Conservation (phyloP, 2,113 vertebrate genomes). For the Crypturellus undulatus region DNA sequence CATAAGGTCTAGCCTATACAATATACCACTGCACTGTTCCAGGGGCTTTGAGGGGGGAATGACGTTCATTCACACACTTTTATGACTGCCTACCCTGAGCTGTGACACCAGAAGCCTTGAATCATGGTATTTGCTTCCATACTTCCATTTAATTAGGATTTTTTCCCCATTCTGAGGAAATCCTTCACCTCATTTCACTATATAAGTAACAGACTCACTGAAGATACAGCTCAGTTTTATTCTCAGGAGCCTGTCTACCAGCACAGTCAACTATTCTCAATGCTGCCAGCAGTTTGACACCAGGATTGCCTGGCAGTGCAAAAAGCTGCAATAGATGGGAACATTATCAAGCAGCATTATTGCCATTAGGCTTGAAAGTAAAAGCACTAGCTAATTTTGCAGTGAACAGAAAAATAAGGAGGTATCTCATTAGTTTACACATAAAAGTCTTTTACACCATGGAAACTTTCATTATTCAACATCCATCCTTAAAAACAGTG, state of each 20-base stretch:
- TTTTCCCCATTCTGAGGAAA: neutral
- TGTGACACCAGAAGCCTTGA: accelerated
- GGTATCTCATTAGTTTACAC: neutral
- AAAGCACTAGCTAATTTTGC: neutral
- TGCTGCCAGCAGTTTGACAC: neutral
- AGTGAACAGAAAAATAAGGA: neutral
- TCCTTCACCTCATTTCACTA: neutral
- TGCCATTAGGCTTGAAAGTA: neutral
- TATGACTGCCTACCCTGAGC: neutral
- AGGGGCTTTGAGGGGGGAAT: neutral
- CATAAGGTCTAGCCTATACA: neutral
- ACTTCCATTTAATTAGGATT: neutral
- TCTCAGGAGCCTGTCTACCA: neutral
- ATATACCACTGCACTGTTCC: neutral
- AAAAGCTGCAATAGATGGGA: neutral
- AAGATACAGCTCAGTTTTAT: neutral
- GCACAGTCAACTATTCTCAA: neutral
- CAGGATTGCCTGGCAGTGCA: neutral
- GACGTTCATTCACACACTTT: neutral
- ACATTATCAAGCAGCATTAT: neutral
- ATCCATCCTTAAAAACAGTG: neutral
- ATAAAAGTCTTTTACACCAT: neutral
- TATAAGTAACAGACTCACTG: neutral
- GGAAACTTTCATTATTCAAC: conserved; percentile 19
- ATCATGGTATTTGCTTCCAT: neutral